Conservation (phyloP, 1,140 invertebrate species). For the Listronotus bonariensis region DNA sequence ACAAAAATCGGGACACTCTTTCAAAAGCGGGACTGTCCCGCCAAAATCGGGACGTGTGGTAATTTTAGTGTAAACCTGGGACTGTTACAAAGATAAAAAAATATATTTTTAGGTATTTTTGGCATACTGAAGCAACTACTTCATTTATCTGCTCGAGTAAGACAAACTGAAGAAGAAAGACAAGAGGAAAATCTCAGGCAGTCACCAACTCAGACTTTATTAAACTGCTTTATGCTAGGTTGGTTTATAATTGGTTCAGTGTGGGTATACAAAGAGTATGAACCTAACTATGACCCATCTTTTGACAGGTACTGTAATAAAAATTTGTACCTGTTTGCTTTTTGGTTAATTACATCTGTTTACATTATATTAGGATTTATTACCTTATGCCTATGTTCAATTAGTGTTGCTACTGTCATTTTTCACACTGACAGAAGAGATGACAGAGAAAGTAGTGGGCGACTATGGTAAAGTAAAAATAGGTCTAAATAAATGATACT, state of each 20-base stretch:
- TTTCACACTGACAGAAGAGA: conserved; percentile 53
- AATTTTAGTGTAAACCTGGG: too few species aligned
- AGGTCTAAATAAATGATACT: neutral
- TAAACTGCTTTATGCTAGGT: conserved; percentile 69
- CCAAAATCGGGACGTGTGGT: too few species aligned
- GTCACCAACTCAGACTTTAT: conserved; percentile 63
- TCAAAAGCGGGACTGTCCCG: too few species aligned
- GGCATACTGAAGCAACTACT: conserved; percentile 67
- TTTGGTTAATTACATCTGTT: conserved; percentile 68
- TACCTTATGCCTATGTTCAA: conserved; percentile 62
- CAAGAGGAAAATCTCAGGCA: conserved; percentile 62
- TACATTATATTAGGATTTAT: conserved; percentile 64
- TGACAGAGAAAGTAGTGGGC: conserved; percentile 15
- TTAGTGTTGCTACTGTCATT: conserved; percentile 60
- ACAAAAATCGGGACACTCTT: too few species aligned
- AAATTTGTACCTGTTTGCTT: conserved; percentile 69
- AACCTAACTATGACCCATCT: conserved; percentile 63
- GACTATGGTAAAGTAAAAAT: neutral
- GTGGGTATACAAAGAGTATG: conserved; percentile 69
- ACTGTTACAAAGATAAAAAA: too few species aligned
- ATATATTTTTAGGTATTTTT: conserved; percentile 61
- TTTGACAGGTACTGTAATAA: conserved; percentile 65
- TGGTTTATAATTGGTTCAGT: conserved; percentile 72
- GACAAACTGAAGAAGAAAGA: conserved; percentile 60
- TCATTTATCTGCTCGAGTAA: conserved; percentile 60